Conservation (phyloP, 2,888 invertebrate genomes). For the Drosophila conformis region DNA sequence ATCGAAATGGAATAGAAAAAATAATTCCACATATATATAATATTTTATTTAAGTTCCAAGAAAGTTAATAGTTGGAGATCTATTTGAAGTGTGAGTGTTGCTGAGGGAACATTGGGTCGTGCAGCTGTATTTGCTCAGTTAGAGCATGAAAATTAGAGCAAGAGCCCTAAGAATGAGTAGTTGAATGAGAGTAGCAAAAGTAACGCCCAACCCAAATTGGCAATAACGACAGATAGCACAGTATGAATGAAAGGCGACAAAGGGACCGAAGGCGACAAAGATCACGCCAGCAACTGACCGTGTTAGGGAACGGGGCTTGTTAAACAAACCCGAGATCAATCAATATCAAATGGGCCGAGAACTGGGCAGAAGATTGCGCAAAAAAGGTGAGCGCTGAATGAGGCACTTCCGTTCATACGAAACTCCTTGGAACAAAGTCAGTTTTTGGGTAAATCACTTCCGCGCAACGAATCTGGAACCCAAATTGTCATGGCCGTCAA, state of each 20-base stretch:
- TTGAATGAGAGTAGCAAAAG: conserved; percentile 18
- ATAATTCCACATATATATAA: not conserved
- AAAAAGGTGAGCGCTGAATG: conserved; percentile 55
- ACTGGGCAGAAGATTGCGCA: conserved; percentile 30
- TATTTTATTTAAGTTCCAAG: not conserved
- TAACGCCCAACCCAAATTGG: conserved; percentile 57
- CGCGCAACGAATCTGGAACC: conserved; percentile 70
- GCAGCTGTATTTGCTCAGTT: conserved; percentile 55
- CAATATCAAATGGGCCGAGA: conserved; percentile 47
- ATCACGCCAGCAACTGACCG: conserved; percentile 69
- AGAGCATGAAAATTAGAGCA: conserved; percentile 18
- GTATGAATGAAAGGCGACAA: conserved; percentile 44
- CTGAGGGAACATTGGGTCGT: not conserved
- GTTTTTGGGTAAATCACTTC: conserved; percentile 75
- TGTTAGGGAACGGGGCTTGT: conserved; percentile 39
- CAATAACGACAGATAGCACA: conserved; percentile 37
- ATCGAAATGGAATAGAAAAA: no score
- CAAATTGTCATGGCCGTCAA: conserved; percentile 79
- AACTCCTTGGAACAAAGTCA: conserved; percentile 57
- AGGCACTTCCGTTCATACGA: conserved; percentile 63
- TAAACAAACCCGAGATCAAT: conserved; percentile 69
- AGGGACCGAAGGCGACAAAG: conserved; percentile 39
- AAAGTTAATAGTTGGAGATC: not conserved
- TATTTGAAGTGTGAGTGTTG: not conserved
- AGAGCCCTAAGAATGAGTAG: conserved; percentile 29